A percentile compares a stretch with the other conserved stretches of the same genome.
These are phyloP conservation scores for Arctocebus calabarensis DNA, from an alignment of 2,797 vertebrate species.

Conservation along the genomic window DNA sequence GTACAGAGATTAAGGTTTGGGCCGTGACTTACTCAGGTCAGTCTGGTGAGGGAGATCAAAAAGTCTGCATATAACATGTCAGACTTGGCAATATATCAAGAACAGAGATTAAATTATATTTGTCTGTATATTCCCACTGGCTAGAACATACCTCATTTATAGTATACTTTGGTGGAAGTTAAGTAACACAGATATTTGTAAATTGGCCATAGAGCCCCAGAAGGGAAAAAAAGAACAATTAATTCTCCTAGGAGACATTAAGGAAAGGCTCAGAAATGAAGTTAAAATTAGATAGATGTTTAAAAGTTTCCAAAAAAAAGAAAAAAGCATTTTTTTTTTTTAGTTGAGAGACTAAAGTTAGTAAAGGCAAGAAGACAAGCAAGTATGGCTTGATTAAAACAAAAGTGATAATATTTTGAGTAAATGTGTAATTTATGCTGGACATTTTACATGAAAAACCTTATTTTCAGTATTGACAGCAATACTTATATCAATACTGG, in stretches of 20 bases:
- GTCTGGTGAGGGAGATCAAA: neutral
- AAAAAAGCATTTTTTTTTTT: neutral
- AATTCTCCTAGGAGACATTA: neutral
- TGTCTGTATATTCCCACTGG: neutral
- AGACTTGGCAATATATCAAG: neutral
- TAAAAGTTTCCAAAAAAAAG: conserved; percentile 9
- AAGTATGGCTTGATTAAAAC: conserved; percentile 6
- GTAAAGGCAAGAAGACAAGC: neutral
- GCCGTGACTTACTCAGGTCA: neutral
- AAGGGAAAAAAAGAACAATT: neutral
- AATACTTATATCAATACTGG: neutral
- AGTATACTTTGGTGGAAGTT: neutral
- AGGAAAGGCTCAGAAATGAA: neutral
- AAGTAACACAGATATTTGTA: neutral
- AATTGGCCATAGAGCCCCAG: neutral
- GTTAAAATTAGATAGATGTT: neutral
- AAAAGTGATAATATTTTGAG: neutral
- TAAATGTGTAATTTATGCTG: neutral
- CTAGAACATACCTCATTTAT: neutral
- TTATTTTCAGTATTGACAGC: neutral
- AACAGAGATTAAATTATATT: neutral
- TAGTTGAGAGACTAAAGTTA: conserved; percentile 12
- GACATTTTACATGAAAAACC: neutral
- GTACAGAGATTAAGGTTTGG: neutral
- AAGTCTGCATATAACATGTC: neutral